Evolutionary conservation across 2,797 vertebrate genomes (phyloP).

Genomic region (Bradypodion pumilum): DNA sequence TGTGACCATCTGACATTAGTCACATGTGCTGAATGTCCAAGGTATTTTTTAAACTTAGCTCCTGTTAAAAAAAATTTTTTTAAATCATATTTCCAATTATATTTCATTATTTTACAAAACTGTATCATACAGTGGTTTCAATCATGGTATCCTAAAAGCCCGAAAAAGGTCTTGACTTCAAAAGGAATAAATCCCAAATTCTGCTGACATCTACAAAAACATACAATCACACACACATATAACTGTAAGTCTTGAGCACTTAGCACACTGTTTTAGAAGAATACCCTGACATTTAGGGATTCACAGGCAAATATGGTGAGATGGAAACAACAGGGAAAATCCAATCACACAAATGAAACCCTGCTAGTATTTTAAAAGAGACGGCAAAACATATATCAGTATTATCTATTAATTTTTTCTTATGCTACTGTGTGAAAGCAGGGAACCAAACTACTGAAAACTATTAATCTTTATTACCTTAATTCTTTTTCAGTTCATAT

Average conservation of each 20-base stretch:
- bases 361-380: neutral
- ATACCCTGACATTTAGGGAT: neutral
- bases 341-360: neutral
- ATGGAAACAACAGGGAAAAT: neutral
- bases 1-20: conserved; percentile 97
- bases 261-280: neutral
- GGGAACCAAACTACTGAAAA: neutral
- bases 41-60: conserved; percentile 97
- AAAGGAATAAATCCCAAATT: neutral
- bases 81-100: conserved; percentile 16
- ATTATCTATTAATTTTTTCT: no score
- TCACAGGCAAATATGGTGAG: neutral
- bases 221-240: no score
- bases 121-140: neutral
- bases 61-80: conserved; percentile 75
- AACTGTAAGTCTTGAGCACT: neutral
- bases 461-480: neutral
- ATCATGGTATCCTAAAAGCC: neutral
- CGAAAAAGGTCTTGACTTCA: neutral
- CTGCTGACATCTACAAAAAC: neutral
- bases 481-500: neutral
- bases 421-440: neutral
- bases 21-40: conserved; percentile 97
- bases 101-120: neutral
- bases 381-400: neutral